These are phyloP conservation scores for Rhagoletis zephyria DNA, from an alignment of 1,140 invertebrate genomes.

Conservation along the genomic window DNA sequence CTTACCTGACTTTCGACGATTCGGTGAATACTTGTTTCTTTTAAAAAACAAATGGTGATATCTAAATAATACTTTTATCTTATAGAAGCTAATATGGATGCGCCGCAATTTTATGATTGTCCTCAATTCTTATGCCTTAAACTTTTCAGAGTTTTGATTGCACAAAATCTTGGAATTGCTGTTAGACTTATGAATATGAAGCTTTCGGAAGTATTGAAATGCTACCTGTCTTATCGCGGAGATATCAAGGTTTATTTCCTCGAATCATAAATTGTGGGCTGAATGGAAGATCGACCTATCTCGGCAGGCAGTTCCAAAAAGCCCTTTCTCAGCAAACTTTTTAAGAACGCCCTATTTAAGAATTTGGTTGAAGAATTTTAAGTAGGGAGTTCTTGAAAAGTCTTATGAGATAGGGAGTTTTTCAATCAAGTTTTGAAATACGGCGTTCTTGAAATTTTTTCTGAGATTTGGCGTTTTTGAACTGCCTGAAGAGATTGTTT, in stretches of 20 bases:
- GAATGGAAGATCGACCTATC: no score
- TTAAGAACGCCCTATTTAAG: no score
- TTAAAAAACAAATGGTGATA: not conserved
- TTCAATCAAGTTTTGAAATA: no score
- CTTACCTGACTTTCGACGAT: conserved; percentile 72
- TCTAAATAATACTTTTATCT: conserved; percentile 33
- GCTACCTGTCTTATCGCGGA: conserved; percentile 63
- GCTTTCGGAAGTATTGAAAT: conserved; percentile 61
- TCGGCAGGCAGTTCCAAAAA: no score
- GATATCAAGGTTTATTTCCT: conserved; percentile 57
- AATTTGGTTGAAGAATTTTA: no score
- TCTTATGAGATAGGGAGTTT: no score
- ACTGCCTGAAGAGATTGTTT: no score
- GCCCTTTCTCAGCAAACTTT: no score
- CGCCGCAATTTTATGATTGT: conserved; percentile 62
- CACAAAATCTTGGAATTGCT: conserved; percentile 65
- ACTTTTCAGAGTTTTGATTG: conserved; percentile 65
- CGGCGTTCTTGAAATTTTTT: no score
- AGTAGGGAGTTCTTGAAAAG: no score
- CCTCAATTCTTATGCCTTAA: conserved; percentile 67
- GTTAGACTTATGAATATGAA: conserved; percentile 59
- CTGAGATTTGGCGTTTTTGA: no score
- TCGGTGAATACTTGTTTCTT: conserved; percentile 51
- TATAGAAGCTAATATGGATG: conserved; percentile 45
- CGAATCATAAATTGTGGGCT: no score